Evolutionary conservation across 2,113 vertebrate genomes (phyloP).

Genomic region (Sphaerodactylus townsendi): DNA sequence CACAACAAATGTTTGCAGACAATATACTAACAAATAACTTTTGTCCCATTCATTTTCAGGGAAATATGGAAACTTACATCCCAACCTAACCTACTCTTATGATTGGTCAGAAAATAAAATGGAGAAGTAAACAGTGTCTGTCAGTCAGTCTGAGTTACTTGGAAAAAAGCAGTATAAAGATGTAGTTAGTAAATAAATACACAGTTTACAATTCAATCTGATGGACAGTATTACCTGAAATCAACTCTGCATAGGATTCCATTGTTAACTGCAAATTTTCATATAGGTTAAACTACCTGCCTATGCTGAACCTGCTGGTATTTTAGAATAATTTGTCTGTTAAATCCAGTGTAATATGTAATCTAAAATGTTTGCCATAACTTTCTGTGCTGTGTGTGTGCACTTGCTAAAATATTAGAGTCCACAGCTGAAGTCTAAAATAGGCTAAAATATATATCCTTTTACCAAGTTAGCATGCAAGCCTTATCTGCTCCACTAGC

Average conservation of each 20-base stretch:
- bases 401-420: conserved; percentile 44
- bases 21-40: not conserved
- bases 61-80: not conserved
- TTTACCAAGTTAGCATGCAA: not conserved
- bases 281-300: not conserved
- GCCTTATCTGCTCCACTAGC: not conserved
- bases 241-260: not conserved
- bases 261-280: not conserved
- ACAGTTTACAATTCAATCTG: no score
- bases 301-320: not conserved
- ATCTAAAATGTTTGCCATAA: conserved; percentile 28
- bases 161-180: not conserved
- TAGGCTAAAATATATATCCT: conserved; percentile 25
- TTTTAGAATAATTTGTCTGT: no score
- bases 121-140: no score
- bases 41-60: no score
- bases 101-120: no score
- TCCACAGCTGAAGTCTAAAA: conserved; percentile 45
- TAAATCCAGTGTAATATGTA: not conserved
- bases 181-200: not conserved
- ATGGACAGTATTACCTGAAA: not conserved
- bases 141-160: not conserved
- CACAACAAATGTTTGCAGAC: not conserved
- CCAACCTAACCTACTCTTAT: no score
- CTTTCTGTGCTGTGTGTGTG: conserved; percentile 28